Evolutionary conservation across 2,888 invertebrate species (phyloP).

Genomic region (Elgonia sp.): DNA sequence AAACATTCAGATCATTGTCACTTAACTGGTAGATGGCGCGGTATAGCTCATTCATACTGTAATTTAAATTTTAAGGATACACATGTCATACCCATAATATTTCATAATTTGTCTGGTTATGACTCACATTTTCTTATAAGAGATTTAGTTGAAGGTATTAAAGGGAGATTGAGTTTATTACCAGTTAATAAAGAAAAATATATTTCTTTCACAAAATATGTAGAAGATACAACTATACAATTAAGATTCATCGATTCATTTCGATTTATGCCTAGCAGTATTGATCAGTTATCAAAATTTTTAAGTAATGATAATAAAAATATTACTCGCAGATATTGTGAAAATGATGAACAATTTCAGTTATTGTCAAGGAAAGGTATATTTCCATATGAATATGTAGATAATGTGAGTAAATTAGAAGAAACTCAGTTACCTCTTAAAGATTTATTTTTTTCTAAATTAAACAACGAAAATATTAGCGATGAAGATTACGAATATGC

Average conservation of each 20-base stretch:
- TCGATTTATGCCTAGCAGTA: conserved; percentile 54
- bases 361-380: conserved; percentile 60
- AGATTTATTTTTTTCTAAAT: conserved; percentile 31
- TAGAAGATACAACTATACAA: conserved; percentile 33
- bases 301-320: conserved; percentile 36
- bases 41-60: conserved; percentile 74
- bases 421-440: conserved; percentile 30
- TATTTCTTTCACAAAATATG: conserved; percentile 71
- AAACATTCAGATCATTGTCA: conserved; percentile 64
- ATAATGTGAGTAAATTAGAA: conserved; percentile 17
- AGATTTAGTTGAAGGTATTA: conserved; percentile 67
- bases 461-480: conserved; percentile 34
- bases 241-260: conserved; percentile 67
- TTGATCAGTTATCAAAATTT: conserved; percentile 54
- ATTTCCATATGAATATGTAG: conserved; percentile 70
- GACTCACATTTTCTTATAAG: conserved; percentile 79
- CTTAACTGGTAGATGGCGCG: conserved; percentile 55
- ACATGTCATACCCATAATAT: conserved; percentile 77
- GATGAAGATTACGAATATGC: conserved; percentile 31
- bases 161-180: conserved; percentile 77
- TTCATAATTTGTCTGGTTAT: conserved; percentile 79
- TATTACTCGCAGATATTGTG: conserved; percentile 33
- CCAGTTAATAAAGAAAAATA: conserved; percentile 83
- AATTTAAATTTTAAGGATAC: conserved; percentile 82
- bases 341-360: conserved; percentile 30